Evolutionary conservation across 2,113 vertebrate species (phyloP).

Genomic region (Oryzias curvinotus): DNA sequence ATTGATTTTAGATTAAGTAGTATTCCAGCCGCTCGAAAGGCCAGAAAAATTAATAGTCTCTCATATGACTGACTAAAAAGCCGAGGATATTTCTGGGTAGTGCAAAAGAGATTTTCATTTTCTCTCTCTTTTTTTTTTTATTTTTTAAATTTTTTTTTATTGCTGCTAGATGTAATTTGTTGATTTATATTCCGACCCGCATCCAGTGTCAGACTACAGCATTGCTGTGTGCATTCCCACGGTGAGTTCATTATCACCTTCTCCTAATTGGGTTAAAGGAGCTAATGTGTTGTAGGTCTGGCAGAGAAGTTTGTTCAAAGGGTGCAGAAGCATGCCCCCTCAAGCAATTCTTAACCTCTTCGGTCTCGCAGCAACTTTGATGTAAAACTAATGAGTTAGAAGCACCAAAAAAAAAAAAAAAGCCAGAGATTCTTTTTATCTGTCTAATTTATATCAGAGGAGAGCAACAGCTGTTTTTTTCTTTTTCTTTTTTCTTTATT

Average conservation of each 20-base stretch:
- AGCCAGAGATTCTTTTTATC: slow-evolving; percentile 46
- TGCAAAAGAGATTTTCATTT: slow-evolving; percentile 9
- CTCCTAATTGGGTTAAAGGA: slow-evolving; percentile 73
- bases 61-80: slow-evolving; percentile 28
- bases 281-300: slow-evolving; percentile 63
- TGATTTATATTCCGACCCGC: slow-evolving; percentile 23
- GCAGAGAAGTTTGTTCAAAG: slow-evolving; percentile 70
- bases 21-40: slow-evolving; percentile 36
- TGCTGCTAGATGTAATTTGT: slow-evolving; percentile 48
- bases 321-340: slow-evolving; percentile 47
- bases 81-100: slow-evolving; percentile 13
- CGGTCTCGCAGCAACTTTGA: slow-evolving; percentile 65
- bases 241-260: slow-evolving; percentile 64
- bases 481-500: not conserved
- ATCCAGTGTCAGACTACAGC: slow-evolving; percentile 30
- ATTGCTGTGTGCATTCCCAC: slow-evolving; percentile 50
- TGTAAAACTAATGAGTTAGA: slow-evolving; percentile 70
- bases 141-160: slow-evolving; percentile 13
- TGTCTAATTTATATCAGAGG: slow-evolving; percentile 46
- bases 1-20: slow-evolving; percentile 69
- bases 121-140: not conserved
- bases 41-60: slow-evolving; percentile 17
- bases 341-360: slow-evolving; percentile 66
- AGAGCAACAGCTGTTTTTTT: slow-evolving; percentile 11
- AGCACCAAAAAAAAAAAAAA: slow-evolving; percentile 20